Evolutionary conservation across 2,797 vertebrate genomes (phyloP).

Genomic region (Silurus aristotelis): DNA sequence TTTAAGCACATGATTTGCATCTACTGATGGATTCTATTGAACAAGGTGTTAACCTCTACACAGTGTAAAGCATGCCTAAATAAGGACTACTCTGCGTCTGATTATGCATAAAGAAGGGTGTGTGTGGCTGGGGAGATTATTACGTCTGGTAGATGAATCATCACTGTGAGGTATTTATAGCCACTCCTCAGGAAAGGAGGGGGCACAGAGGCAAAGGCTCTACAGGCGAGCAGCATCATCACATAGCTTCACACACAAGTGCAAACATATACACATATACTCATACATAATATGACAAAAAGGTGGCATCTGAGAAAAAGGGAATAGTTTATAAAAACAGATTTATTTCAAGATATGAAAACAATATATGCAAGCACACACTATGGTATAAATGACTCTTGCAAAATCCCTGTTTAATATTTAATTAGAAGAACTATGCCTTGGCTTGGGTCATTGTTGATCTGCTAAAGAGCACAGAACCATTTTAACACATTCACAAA

Average conservation of each 20-base stretch:
- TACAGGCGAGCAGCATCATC: slow-evolving; percentile 18
- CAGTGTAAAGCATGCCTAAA: neutral
- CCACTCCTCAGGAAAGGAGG: slow-evolving; percentile 54
- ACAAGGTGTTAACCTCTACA: neutral
- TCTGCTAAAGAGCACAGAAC: neutral
- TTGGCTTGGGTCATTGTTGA: neutral
- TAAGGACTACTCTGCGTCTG: neutral
- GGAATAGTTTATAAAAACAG: neutral
- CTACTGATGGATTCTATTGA: neutral
- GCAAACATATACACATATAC: neutral
- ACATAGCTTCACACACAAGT: slow-evolving; percentile 9
- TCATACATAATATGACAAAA: neutral
- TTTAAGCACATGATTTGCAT: neutral
- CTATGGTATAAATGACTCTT: neutral
- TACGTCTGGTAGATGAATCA: slow-evolving; percentile 79
- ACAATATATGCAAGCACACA: neutral
- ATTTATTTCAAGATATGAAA: neutral
- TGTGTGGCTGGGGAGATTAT: slow-evolving; percentile 58
- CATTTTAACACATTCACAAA: neutral
- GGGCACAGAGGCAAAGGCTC: slow-evolving; percentile 38
- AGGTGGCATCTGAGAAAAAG: neutral
- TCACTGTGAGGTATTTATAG: slow-evolving; percentile 77
- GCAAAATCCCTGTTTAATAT: neutral
- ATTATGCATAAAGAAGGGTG: neutral
- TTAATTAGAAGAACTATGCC: neutral